A percentile compares a stretch with the other conserved stretches of the same genome.
phyloP scores from a whole-genome alignment of 2,888 invertebrate species.

The Agrochola macilenta region DNA sequence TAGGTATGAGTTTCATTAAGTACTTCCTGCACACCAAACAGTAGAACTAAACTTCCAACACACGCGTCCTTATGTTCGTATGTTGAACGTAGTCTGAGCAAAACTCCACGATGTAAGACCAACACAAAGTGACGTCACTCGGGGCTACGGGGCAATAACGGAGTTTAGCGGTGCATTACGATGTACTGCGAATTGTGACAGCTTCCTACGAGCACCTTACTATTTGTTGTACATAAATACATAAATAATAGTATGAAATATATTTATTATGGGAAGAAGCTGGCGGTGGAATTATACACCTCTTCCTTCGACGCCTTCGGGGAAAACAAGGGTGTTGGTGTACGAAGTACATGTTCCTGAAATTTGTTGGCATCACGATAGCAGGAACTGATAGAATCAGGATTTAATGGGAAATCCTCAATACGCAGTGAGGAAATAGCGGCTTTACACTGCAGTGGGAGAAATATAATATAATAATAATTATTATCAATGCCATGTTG shows the following conservation, averaged over 20 bases:
- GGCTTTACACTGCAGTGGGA: not conserved
- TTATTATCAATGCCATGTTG: not conserved
- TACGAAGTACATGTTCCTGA: not conserved
- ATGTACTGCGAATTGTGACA: slow-evolving; percentile 20
- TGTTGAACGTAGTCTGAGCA: slow-evolving; percentile 23
- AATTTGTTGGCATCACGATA: not conserved
- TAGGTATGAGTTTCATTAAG: not conserved
- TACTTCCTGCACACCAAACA: slow-evolving; percentile 1
- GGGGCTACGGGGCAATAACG: slow-evolving; percentile 29
- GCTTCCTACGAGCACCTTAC: slow-evolving; percentile 10
- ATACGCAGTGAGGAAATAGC: not conserved
- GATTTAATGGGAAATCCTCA: not conserved
- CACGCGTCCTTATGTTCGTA: not conserved
- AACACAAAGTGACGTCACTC: slow-evolving; percentile 51
- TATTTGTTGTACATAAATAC: not conserved
- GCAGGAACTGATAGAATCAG: no score
- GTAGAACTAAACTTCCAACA: slow-evolving; percentile 2
- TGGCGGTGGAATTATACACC: not conserved
- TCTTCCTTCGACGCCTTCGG: not conserved
- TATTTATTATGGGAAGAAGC: not conserved
- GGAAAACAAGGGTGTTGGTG: not conserved
- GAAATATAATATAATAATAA: no score
- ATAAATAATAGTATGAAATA: not conserved
- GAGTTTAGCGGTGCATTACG: slow-evolving; percentile 49
- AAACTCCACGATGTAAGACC: slow-evolving; percentile 45